phyloP scores from a whole-genome alignment of 1,140 invertebrate genomes.

The Polyergus mexicanus region DNA sequence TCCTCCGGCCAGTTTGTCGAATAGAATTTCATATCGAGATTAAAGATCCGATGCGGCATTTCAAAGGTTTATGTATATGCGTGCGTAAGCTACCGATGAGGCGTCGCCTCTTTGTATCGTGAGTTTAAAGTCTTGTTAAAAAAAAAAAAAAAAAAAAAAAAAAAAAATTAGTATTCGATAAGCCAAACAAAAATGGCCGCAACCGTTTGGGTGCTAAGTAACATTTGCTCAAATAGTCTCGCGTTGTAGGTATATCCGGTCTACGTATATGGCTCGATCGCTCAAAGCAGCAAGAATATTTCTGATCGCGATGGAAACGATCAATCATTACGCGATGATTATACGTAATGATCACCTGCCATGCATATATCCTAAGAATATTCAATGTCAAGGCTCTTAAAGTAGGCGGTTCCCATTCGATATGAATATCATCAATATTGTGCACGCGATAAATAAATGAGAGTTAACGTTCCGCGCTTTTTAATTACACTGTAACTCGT shows the following conservation, averaged over 20 bases:
- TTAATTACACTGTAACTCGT: conserved; percentile 19
- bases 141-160: conserved; percentile 29
- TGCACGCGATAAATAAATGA: conserved; percentile 23
- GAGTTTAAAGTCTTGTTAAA: conserved; percentile 61
- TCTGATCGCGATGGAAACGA: conserved; percentile 22
- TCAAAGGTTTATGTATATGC: conserved; percentile 67
- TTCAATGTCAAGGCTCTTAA: conserved; percentile 39
- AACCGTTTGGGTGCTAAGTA: not conserved
- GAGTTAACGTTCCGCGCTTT: not conserved
- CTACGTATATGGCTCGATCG: not conserved
- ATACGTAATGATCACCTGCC: conserved; percentile 35
- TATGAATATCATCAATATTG: conserved; percentile 20
- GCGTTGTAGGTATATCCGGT: conserved; percentile 6
- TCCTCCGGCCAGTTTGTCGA: conserved; percentile 46
- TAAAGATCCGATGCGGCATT: conserved; percentile 61
- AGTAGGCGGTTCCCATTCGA: conserved; percentile 38
- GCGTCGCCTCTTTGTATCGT: conserved; percentile 56
- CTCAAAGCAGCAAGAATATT: conserved; percentile 22
- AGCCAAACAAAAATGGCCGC: conserved; percentile 33
- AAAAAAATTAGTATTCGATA: conserved; percentile 65
- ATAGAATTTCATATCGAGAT: conserved; percentile 65
- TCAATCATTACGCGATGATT: conserved; percentile 47
- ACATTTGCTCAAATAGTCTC: conserved; percentile 38
- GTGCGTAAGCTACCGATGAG: conserved; percentile 71
- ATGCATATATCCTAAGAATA: conserved; percentile 13